A percentile compares a stretch with the other conserved stretches of the same genome.
Conservation (phyloP, 2,888 invertebrate genomes). For the Cabera pusaria region DNA sequence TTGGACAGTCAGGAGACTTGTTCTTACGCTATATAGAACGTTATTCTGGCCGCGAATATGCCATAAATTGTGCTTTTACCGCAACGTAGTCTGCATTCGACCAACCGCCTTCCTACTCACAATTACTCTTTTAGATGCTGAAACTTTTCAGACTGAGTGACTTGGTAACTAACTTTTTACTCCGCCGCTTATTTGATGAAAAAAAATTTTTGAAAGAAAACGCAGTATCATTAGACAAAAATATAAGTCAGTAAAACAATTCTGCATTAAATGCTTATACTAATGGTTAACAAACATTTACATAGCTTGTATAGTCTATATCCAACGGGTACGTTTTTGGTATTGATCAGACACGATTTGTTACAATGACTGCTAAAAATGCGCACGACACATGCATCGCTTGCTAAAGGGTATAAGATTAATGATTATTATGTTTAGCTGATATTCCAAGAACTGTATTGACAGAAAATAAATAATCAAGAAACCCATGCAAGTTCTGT, state of each 20-base stretch:
- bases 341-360: slow-evolving; percentile 10
- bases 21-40: slow-evolving; percentile 55
- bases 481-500: slow-evolving; percentile 14
- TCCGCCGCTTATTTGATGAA: slow-evolving; percentile 7
- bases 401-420: slow-evolving; percentile 6
- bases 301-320: too few relatives aligned
- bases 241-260: slow-evolving; percentile 3
- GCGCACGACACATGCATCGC: slow-evolving; percentile 1
- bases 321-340: too few relatives aligned
- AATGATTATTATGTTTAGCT: slow-evolving; percentile 3
- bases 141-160: slow-evolving; percentile 38
- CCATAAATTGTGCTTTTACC: slow-evolving; percentile 62
- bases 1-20: slow-evolving; percentile 43
- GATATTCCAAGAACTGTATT: too few relatives aligned
- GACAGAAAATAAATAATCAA: slow-evolving; percentile 10
- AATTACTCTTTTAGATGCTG: slow-evolving; percentile 51
- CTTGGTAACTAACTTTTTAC: slow-evolving; percentile 21
- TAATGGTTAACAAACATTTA: slow-evolving; percentile 5
- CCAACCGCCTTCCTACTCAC: slow-evolving; percentile 39
- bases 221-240: neutral
- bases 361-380: slow-evolving; percentile 8
- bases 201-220: slow-evolving; percentile 6
- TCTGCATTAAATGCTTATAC: slow-evolving; percentile 7
- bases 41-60: slow-evolving; percentile 63
- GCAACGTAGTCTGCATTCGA: slow-evolving; percentile 60